A percentile compares a stretch with the other conserved stretches of the same genome.
Evolutionary conservation across 2,888 invertebrate genomes (phyloP).

Genomic region (Micoletzkya japonica): DNA sequence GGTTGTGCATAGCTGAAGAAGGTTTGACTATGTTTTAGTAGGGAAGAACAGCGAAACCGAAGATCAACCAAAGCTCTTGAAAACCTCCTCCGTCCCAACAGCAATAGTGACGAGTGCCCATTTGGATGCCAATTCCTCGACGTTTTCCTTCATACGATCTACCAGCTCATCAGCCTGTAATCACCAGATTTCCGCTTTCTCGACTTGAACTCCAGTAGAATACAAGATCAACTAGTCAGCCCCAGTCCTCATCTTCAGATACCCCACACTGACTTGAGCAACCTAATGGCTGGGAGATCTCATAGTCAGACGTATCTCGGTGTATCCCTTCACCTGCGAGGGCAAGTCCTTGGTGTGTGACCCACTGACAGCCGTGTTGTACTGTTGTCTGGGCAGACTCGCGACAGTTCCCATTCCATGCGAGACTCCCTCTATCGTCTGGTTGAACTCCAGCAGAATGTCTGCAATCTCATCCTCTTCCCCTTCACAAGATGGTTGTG

Average conservation of each 20-base stretch:
- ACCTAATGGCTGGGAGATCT: too few relatives aligned
- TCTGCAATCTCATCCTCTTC: conserved; percentile 43
- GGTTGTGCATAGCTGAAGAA: conserved; percentile 43
- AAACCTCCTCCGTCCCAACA: conserved; percentile 56
- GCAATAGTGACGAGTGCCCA: conserved; percentile 56
- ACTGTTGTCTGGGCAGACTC: conserved; percentile 53
- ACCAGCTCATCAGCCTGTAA: conserved; percentile 49
- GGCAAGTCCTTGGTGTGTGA: conserved; percentile 53
- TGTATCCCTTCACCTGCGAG: too few relatives aligned
- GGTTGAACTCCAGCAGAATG: conserved; percentile 56
- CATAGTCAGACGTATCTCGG: too few relatives aligned
- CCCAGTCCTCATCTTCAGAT: too few relatives aligned
- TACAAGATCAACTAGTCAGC: background rate
- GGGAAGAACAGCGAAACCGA: background rate
- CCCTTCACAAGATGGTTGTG: too few relatives aligned
- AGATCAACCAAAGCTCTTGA: background rate
- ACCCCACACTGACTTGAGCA: too few relatives aligned
- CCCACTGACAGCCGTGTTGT: conserved; percentile 56
- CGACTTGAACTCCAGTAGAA: background rate
- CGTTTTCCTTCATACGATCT: conserved; percentile 36
- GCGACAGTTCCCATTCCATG: conserved; percentile 59
- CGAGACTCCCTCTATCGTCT: conserved; percentile 51
- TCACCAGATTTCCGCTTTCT: background rate
- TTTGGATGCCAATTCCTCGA: conserved; percentile 35
- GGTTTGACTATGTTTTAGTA: background rate